Conservation (phyloP, 2,113 vertebrate species). For the Aepyceros melampus region DNA sequence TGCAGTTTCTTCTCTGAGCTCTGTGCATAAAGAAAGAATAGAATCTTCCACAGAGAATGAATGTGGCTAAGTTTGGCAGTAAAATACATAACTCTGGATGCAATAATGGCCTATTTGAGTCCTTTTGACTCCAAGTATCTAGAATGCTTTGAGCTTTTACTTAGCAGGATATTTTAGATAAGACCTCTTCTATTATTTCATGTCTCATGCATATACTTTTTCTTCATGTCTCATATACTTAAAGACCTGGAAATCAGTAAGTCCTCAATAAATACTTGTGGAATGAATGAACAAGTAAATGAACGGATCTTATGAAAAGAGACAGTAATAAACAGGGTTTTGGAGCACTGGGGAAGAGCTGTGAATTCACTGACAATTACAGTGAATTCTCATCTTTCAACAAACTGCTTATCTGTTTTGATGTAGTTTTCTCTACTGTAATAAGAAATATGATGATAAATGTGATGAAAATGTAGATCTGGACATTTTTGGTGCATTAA, state of each 20-base stretch:
- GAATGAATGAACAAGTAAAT: background rate
- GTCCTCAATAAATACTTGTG: background rate
- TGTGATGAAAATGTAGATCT: background rate
- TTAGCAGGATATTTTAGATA: background rate
- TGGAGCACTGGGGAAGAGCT: background rate
- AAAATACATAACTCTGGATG: background rate
- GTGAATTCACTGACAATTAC: background rate
- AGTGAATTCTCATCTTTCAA: background rate
- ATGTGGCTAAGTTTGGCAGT: background rate
- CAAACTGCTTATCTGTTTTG: background rate
- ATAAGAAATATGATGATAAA: background rate
- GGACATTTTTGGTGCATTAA: background rate
- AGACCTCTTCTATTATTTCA: background rate
- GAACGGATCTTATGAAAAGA: background rate
- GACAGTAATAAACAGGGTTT: background rate
- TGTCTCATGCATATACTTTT: background rate
- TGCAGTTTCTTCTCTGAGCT: background rate
- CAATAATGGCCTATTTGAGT: background rate
- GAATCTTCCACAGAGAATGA: background rate
- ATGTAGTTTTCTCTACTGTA: background rate
- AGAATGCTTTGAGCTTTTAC: background rate
- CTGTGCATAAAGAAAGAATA: background rate
- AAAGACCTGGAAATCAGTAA: background rate
- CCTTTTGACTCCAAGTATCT: background rate
- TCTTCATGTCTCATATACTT: background rate